A percentile compares a stretch with the other conserved stretches of the same genome.
phyloP scores from a whole-genome alignment of 2,797 vertebrate genomes.

The Eulemur coronatus region DNA sequence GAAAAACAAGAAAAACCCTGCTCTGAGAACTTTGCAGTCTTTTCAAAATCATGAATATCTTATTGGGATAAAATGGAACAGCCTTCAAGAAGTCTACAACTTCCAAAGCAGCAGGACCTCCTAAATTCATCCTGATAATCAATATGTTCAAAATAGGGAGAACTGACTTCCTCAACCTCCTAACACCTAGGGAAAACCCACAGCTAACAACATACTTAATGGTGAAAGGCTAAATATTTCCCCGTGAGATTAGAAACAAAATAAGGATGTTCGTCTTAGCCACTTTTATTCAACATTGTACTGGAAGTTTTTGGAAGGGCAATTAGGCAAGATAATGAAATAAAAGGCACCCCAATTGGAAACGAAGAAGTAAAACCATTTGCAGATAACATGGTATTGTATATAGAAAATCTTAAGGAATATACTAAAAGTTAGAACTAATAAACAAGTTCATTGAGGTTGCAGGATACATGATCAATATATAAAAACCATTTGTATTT shows the following conservation, averaged over 20 bases:
- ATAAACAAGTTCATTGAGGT: background rate
- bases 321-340: constrained; percentile 12
- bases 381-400: background rate
- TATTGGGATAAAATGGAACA: background rate
- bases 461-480: background rate
- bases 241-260: background rate
- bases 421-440: background rate
- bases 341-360: background rate
- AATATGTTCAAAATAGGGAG: background rate
- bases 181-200: background rate
- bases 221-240: background rate
- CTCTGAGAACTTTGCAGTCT: background rate
- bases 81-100: background rate
- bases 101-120: background rate
- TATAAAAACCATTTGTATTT: background rate
- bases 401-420: background rate
- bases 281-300: background rate
- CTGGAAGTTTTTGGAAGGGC: background rate
- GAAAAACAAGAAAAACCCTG: background rate
- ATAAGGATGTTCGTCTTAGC: background rate
- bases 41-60: background rate
- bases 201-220: background rate
- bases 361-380: background rate
- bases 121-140: background rate
- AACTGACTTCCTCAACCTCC: background rate